Conservation (phyloP, 1,140 invertebrate species). For the Danaus plexippus region DNA sequence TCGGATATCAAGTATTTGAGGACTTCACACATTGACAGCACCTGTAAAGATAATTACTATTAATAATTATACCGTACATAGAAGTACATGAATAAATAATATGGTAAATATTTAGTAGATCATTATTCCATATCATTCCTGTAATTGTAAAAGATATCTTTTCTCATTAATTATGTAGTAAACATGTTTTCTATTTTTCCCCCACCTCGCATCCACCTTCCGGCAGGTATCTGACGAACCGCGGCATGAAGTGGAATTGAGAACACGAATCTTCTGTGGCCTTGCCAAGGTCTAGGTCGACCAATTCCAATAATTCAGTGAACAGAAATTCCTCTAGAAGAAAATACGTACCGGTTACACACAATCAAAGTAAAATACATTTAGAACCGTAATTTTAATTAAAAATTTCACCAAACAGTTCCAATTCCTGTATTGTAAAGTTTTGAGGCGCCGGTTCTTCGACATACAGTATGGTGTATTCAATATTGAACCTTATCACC, state of each 20-base stretch:
- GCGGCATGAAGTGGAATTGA: constrained; percentile 95
- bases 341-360: constrained; percentile 4
- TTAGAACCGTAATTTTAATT: background rate
- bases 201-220: constrained; percentile 94
- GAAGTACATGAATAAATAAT: background rate
- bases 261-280: constrained; percentile 83
- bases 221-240: constrained; percentile 92
- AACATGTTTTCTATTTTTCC: too few relatives aligned
- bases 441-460: constrained; percentile 94
- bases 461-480: constrained; percentile 95
- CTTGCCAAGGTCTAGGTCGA: constrained; percentile 90
- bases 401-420: constrained; percentile 85
- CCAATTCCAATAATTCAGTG: constrained; percentile 91
- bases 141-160: too few relatives aligned
- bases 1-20: constrained; percentile 88
- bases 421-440: constrained; percentile 93
- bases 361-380: background rate
- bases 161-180: too few relatives aligned
- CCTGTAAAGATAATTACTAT: constrained; percentile 31
- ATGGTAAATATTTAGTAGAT: constrained; percentile 1
- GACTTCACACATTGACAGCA: constrained; percentile 93
- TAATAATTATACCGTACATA: background rate
- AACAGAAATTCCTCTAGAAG: constrained; percentile 88
- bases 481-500: constrained; percentile 96
- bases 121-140: too few relatives aligned